Base-by-base conservation (phyloP, 2,113 vertebrate species). In the Onychostoma macrolepis region DNA sequence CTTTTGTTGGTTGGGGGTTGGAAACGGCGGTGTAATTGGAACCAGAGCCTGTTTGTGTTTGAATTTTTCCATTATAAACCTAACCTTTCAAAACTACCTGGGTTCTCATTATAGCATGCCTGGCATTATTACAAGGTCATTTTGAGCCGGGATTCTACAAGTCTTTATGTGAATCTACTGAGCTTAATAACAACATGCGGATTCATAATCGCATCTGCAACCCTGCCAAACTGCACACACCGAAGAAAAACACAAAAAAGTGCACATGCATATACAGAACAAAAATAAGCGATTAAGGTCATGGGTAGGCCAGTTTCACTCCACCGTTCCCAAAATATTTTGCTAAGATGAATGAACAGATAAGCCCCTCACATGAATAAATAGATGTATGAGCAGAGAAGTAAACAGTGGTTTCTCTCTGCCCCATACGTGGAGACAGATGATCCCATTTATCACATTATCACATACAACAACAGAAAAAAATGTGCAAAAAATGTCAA, bases 31-130 rank as follows among this genome's bases (percentile, higher is more conserved):
- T 85, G 79, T 93, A 94, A 95, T 92, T 94, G 90, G 89, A 94
- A 93, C 90, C 94, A 95, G 93, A 80, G 78, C 67, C 90, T 94
- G 92, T 92, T 93, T 94, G 93, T 92, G 88, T 86, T 86, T 81
- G 28, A 74, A 48, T 93, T 93, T 92, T 93, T 92, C 92, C 92
- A 90, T 94, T 89, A 93, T 94, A 92, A 94, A 93, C 80, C 89
- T 90, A 90, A 91, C 88, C 92, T 91, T 93, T 91, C 86, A 90
- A 91, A 94, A 93, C 89, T 88, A 93, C 89, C 90, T 89, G 88
- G 81, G 88, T 88, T 92, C 90, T 91, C 71, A 53, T 94, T 93
- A 91, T 80, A 90, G 86, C 30, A 8, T 48, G 89, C 56, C 81
- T 12, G 83, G 78, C 80, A 77, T 89, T 83, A 89, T 91, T 93